Evolutionary conservation across 2,888 invertebrate genomes (phyloP).

Genomic region (Drosophila nr. perissopoda): DNA sequence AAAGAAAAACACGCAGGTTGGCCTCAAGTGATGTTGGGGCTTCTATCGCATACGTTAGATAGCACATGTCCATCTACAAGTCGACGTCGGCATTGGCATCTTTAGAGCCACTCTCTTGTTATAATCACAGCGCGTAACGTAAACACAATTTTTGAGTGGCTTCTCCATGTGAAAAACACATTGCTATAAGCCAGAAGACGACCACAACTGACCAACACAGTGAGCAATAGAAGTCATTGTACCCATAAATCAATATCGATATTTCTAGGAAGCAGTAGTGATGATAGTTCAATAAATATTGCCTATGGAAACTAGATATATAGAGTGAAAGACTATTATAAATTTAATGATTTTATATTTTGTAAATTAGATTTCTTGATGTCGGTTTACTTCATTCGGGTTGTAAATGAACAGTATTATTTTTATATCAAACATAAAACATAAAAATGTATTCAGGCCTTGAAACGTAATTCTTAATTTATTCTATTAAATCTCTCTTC

Average conservation of each 20-base stretch:
- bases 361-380: not conserved
- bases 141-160: slow-evolving; percentile 77
- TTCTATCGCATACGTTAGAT: slow-evolving; percentile 51
- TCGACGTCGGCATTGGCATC: slow-evolving; percentile 43
- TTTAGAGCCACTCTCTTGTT: slow-evolving; percentile 61
- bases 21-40: slow-evolving; percentile 17
- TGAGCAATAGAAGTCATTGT: slow-evolving; percentile 50
- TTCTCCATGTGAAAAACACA: slow-evolving; percentile 66
- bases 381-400: not conserved
- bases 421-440: not conserved
- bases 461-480: not conserved
- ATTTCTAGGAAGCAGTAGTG: slow-evolving; percentile 4
- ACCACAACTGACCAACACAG: slow-evolving; percentile 27
- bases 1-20: slow-evolving; percentile 27
- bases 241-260: slow-evolving; percentile 26
- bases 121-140: slow-evolving; percentile 77
- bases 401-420: not conserved
- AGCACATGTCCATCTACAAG: slow-evolving; percentile 55
- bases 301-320: not conserved
- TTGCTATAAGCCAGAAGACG: slow-evolving; percentile 39
- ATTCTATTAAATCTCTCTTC: not conserved
- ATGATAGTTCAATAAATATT: slow-evolving; percentile 3
- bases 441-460: not conserved
- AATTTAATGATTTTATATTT: not conserved
- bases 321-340: not conserved